Evolutionary conservation across 2,113 vertebrate genomes (phyloP).

Genomic region (Rattus norvegicus): GRCr8 NC_086039.1:76917501-76918000

Average conservation of each 20-base stretch:
- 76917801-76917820: not conserved
- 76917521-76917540: not conserved
- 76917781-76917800: not conserved
- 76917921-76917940: not conserved
- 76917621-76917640: not conserved
- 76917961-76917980: not conserved
- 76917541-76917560: not conserved
- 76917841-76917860: not conserved
- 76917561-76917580: not conserved
- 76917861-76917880: not conserved
- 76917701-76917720: not conserved
- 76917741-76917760: not conserved
- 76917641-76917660: not conserved
- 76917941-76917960: not conserved
- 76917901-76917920: not conserved
- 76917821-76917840: not conserved
- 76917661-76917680: not conserved
- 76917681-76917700: conserved; percentile 22
- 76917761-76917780: not conserved
- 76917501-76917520: too few relatives aligned
- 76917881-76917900: not conserved
- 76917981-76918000: not conserved
- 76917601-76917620: not conserved
- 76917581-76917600: not conserved
- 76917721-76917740: not conserved